Conservation (phyloP, 1,140 invertebrate genomes). For the Zaprionus davidi region DNA sequence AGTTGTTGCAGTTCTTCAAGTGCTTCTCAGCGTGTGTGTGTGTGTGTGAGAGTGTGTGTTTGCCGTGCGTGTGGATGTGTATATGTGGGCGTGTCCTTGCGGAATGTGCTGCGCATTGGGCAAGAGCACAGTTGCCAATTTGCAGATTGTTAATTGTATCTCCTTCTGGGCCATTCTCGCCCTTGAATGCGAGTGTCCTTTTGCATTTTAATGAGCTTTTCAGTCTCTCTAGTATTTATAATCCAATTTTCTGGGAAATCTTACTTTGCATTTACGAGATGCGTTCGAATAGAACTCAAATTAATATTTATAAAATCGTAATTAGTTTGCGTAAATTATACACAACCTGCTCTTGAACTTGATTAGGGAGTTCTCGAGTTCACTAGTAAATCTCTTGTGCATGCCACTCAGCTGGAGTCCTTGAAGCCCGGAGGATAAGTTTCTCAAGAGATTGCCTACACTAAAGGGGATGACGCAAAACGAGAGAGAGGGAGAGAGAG, state of each 20-base stretch:
- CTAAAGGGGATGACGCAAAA: neutral
- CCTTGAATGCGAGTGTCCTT: slow-evolving; percentile 10
- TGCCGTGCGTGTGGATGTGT: neutral
- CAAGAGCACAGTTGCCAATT: slow-evolving; percentile 6
- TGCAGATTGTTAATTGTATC: slow-evolving; percentile 10
- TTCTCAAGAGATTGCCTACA: neutral
- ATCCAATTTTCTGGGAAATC: slow-evolving; percentile 16
- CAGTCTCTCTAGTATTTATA: slow-evolving; percentile 24
- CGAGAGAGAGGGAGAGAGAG: neutral
- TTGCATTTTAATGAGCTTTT: slow-evolving; percentile 26
- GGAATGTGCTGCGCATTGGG: slow-evolving; percentile 1
- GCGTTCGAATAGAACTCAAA: neutral
- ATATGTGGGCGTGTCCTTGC: slow-evolving; percentile 1
- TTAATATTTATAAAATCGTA: slow-evolving; percentile 13
- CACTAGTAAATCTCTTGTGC: neutral
- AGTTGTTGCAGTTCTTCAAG: slow-evolving; percentile 12
- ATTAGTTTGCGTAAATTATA: slow-evolving; percentile 1
- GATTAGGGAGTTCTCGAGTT: neutral
- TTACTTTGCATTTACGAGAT: neutral
- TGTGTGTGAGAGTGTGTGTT: neutral
- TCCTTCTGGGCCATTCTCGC: neutral
- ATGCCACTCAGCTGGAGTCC: neutral
- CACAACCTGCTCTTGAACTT: neutral
- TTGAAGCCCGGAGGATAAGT: neutral
- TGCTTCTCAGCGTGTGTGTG: neutral